Evolutionary conservation across 2,797 vertebrate genomes (phyloP), one percentile per base, ranked within the genome.

Genomic region (Pogoniulus pusillus): DNA sequence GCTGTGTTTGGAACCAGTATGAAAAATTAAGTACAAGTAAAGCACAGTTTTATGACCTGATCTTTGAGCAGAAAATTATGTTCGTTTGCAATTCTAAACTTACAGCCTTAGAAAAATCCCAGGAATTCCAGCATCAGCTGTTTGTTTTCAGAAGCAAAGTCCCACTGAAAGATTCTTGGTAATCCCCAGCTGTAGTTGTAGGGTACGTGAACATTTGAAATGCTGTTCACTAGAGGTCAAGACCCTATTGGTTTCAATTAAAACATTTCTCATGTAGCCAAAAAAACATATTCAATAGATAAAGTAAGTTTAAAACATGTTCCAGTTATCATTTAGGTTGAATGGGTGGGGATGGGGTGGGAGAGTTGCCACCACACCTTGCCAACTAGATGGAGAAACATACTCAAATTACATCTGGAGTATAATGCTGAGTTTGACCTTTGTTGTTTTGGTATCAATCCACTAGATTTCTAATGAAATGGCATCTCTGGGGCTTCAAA

Each of bases 131-230:
- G 85, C 94, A 85, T 96, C 95, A 97, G 97, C 96, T 96, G 87
- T 96, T 97, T 96, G 96, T 96, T 97, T 96, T 96, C 95, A 96
- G 85, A 95, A 95, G 96, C 95, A 96, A 96, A 97, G 95, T 95
- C 96, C 95, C 95, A 97, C 94, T 96, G 96, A 96, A 97, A 97
- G 93, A 88, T 96, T 96, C 96, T 95, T 79, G 24, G 91, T 97
- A 96, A 97, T 96, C 97, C 96, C 95, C 82, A 89, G 95, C 94
- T 87, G 90, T 63, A 90, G 90, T 64, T 82, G 69, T 82, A 94
- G 91, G 94, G 92, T 96, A 94, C 96, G 91, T 96, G 96, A 96
- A 93, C 96, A 65, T 96, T 93, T 92, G 94, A 94, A 95, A 96
- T 92, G 93, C 85, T 95, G 93, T 93, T 90, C 74, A 87, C 91